phyloP scores from a whole-genome alignment of 1,140 invertebrate genomes.

The Pogonognathellus flavescens region DNA sequence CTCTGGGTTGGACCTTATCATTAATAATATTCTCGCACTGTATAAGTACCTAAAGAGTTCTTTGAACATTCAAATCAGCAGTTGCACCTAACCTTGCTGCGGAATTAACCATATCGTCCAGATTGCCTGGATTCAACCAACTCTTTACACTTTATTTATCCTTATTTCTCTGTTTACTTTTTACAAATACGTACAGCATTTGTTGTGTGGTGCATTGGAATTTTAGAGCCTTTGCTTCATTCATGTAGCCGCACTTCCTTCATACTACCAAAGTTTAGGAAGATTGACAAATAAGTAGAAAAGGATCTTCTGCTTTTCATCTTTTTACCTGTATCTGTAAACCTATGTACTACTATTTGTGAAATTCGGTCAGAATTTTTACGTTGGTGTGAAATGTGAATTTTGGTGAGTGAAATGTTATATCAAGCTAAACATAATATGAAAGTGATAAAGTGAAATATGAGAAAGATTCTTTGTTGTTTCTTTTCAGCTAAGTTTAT shows the following conservation, averaged over 20 bases:
- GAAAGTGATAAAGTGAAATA: not conserved
- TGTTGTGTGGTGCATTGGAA: not conserved
- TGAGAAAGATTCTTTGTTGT: slow-evolving; percentile 6
- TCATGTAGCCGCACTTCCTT: not conserved
- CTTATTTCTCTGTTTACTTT: not conserved
- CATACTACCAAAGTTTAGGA: not conserved
- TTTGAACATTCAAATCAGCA: not conserved
- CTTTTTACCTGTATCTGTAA: not conserved
- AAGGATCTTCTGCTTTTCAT: not conserved
- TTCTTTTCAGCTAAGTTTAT: not conserved
- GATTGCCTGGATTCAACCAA: not conserved
- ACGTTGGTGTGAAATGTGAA: no score
- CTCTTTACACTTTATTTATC: not conserved
- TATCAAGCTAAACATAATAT: not conserved
- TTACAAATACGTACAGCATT: not conserved
- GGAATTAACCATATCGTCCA: not conserved
- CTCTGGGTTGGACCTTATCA: slow-evolving; percentile 34
- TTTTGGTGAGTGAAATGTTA: no score
- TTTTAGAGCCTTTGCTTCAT: not conserved
- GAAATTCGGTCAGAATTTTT: no score
- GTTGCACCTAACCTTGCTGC: slow-evolving; percentile 9
- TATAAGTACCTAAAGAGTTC: not conserved
- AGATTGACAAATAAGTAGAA: not conserved
- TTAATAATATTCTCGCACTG: slow-evolving; percentile 11
- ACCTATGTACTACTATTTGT: no score